Conservation (phyloP, 2,113 vertebrate species). For the Holacanthus passer region DNA sequence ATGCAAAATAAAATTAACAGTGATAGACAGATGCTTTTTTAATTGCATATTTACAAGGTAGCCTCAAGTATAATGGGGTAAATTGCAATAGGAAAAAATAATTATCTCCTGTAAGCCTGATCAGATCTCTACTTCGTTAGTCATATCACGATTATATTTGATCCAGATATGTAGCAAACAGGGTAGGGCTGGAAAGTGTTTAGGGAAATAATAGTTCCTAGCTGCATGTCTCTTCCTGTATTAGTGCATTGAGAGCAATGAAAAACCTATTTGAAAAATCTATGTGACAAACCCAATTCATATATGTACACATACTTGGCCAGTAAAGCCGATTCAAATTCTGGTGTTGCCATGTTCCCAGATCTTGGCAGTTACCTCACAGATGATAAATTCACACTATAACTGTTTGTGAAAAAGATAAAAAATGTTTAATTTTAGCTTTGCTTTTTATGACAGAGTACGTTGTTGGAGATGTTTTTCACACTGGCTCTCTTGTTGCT, state of each 20-base stretch:
- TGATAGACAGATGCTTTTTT: not conserved
- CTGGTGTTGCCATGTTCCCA: not conserved
- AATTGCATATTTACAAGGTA: not conserved
- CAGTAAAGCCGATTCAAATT: no score
- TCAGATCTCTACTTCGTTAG: not conserved
- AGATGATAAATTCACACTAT: not conserved
- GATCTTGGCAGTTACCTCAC: not conserved
- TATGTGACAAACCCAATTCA: no score
- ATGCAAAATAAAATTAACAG: slow-evolving; percentile 11
- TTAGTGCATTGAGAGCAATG: no score
- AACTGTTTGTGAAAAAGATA: not conserved
- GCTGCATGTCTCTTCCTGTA: no score
- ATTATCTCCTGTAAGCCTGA: not conserved
- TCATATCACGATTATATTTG: not conserved
- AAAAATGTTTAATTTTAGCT: slow-evolving; percentile 1
- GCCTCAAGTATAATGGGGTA: slow-evolving; percentile 2
- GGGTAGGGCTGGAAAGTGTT: not conserved
- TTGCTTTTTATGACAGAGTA: slow-evolving; percentile 12
- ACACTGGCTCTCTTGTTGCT: slow-evolving; percentile 4
- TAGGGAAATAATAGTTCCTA: no score
- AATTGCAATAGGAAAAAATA: not conserved
- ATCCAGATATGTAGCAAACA: not conserved
- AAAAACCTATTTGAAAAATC: no score
- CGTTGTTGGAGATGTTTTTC: not conserved
- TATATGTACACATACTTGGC: no score